Conservation (phyloP, 2,797 vertebrate species). For the Malurus leucopterus region DNA sequence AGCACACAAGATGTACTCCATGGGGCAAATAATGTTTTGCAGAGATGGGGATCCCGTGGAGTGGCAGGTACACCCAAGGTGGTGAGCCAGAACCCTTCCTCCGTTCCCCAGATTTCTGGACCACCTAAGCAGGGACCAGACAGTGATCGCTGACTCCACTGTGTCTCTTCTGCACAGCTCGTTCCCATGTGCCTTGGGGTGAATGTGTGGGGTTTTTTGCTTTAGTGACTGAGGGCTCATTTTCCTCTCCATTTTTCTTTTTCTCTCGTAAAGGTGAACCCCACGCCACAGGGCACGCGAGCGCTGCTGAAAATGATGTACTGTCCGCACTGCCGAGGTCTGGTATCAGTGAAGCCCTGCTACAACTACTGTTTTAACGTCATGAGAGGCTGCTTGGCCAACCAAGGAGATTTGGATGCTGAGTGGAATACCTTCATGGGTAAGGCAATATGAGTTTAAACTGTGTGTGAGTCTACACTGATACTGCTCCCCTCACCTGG, state of each 20-base stretch:
- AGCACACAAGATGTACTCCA: no score
- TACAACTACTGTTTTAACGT: constrained; percentile 97
- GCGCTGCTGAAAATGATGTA: constrained; percentile 95
- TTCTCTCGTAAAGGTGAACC: constrained; percentile 79
- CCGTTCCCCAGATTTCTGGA: not conserved
- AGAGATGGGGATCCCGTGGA: not conserved
- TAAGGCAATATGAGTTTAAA: constrained; percentile 62
- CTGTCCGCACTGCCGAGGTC: constrained; percentile 90
- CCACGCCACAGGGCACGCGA: constrained; percentile 83
- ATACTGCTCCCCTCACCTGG: not conserved
- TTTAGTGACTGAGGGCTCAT: not conserved
- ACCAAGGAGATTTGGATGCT: constrained; percentile 90
- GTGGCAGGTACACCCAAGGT: not conserved
- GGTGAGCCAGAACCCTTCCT: not conserved
- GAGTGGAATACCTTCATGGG: constrained; percentile 98
- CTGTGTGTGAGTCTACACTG: fast-evolving
- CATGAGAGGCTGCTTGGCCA: constrained; percentile 94
- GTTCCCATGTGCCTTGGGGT: not conserved
- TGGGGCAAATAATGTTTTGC: not conserved
- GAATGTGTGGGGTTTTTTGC: fast-evolving
- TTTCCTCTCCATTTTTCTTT: not conserved
- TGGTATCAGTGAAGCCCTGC: constrained; percentile 90
- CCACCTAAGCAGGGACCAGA: fast-evolving
- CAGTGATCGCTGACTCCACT: fast-evolving
- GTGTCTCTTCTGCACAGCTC: not conserved